A percentile compares a stretch with the other conserved stretches of the same genome.
Evolutionary conservation across 2,888 invertebrate species (phyloP).

Genomic region (Ectobius pallidus): DNA sequence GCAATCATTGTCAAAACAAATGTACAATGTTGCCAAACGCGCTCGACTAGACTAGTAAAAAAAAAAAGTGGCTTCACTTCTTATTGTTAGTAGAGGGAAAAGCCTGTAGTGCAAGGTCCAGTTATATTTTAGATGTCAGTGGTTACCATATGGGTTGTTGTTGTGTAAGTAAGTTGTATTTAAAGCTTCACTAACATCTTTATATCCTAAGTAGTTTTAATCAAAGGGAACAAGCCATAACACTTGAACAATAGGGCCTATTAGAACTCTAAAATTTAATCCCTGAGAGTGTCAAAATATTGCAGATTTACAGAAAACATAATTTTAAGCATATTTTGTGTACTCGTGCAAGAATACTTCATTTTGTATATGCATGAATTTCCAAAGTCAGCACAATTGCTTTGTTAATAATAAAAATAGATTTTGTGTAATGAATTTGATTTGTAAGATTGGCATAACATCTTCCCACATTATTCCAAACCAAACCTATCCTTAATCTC

Average conservation of each 20-base stretch:
- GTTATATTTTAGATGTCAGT: no score
- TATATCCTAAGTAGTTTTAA: background rate
- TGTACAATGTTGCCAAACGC: no score
- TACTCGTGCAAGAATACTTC: slow-evolving; percentile 31
- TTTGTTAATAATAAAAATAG: slow-evolving; percentile 41
- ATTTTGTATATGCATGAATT: slow-evolving; percentile 38
- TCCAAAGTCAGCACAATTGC: slow-evolving; percentile 35
- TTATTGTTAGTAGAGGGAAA: no score
- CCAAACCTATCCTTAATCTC: no score
- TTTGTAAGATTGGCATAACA: background rate
- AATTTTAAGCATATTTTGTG: slow-evolving; percentile 41
- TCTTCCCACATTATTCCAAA: background rate
- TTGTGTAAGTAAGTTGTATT: background rate
- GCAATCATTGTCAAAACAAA: no score
- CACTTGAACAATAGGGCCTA: slow-evolving; percentile 26
- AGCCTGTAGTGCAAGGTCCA: no score
- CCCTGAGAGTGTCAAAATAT: slow-evolving; percentile 15
- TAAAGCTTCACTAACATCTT: no score
- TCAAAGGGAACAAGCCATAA: slow-evolving; percentile 31
- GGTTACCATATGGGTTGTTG: no score
- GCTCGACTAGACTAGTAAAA: no score
- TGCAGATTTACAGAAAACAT: slow-evolving; percentile 33
- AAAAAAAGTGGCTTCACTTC: no score
- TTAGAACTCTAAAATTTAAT: slow-evolving; percentile 18
- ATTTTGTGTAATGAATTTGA: slow-evolving; percentile 35